A percentile compares a stretch with the other conserved stretches of the same genome.
Evolutionary conservation across 1,140 invertebrate species (phyloP).

Genomic region (Cotesia typhae): DNA sequence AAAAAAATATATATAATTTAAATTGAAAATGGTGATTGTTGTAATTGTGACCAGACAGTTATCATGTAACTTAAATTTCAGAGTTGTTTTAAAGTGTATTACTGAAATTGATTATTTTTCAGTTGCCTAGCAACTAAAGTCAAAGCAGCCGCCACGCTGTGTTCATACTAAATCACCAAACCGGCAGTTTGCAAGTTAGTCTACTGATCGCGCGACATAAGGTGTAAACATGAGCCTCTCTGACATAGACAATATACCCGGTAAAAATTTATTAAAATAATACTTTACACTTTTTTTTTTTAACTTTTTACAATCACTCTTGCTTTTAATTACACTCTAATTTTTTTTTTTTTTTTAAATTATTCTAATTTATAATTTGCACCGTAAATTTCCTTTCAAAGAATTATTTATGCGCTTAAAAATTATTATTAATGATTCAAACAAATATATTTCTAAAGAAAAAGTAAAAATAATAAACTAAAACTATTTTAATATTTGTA

Average conservation of each 20-base stretch:
- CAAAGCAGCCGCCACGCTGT: constrained; percentile 48
- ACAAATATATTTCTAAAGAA: too few relatives aligned
- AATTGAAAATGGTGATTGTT: too few relatives aligned
- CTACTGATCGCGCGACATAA: constrained; percentile 48
- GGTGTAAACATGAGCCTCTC: constrained; percentile 54
- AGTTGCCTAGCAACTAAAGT: constrained; percentile 55
- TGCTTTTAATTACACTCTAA: background rate
- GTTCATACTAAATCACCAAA: constrained; percentile 27
- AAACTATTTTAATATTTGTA: too few relatives aligned
- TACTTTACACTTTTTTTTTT: background rate
- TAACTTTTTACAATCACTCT: background rate
- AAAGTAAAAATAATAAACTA: too few relatives aligned
- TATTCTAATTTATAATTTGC: too few relatives aligned
- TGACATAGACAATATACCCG: constrained; percentile 57
- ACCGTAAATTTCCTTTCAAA: too few relatives aligned
- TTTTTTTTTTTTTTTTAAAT: background rate
- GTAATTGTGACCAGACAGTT: too few relatives aligned
- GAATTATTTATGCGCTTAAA: too few relatives aligned
- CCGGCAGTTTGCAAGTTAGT: constrained; percentile 47
- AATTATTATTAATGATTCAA: too few relatives aligned
- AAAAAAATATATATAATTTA: too few relatives aligned
- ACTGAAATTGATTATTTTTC: constrained; percentile 9
- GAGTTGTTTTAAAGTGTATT: too few relatives aligned
- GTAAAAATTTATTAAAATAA: constrained; percentile 43
- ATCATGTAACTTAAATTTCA: too few relatives aligned